phyloP scores from a whole-genome alignment of 2,888 invertebrate genomes.

The Eristalinus aeneus region DNA sequence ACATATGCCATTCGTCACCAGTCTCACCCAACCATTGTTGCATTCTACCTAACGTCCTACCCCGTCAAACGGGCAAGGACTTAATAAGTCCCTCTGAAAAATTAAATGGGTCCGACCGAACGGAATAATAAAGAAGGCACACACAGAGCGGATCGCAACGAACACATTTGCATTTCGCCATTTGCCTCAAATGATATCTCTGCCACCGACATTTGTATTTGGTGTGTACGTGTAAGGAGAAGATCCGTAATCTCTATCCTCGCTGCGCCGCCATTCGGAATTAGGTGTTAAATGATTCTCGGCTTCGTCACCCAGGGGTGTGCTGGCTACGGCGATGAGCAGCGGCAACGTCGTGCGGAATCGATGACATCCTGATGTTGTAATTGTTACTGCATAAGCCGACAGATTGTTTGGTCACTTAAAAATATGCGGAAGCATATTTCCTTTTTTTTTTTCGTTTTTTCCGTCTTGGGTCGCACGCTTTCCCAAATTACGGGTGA shows the following conservation, averaged over 20 bases:
- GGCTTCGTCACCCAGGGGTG: slow-evolving; percentile 38
- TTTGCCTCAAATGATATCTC: slow-evolving; percentile 41
- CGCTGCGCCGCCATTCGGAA: slow-evolving; percentile 8
- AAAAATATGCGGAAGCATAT: slow-evolving; percentile 40
- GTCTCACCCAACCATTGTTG: slow-evolving; percentile 19
- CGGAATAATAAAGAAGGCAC: slow-evolving; percentile 26
- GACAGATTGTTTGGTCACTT: slow-evolving; percentile 41
- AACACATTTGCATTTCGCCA: slow-evolving; percentile 43
- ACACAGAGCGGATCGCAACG: slow-evolving; percentile 3
- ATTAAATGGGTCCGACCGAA: slow-evolving; percentile 57
- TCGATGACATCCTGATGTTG: slow-evolving; percentile 33
- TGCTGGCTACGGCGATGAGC: slow-evolving; percentile 11
- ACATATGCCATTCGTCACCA: slow-evolving; percentile 49
- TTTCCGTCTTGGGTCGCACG: neutral
- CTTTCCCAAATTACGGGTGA: neutral
- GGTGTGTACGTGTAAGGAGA: neutral
- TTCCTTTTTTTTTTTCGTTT: neutral
- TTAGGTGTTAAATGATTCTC: slow-evolving; percentile 48
- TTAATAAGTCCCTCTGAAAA: slow-evolving; percentile 53
- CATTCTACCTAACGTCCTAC: neutral
- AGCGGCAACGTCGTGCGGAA: neutral
- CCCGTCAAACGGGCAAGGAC: slow-evolving; percentile 16
- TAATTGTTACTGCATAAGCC: slow-evolving; percentile 43
- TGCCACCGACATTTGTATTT: slow-evolving; percentile 7
- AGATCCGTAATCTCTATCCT: slow-evolving; percentile 51